Conservation (phyloP, 2,113 vertebrate genomes). For the Vicugna pacos region DNA sequence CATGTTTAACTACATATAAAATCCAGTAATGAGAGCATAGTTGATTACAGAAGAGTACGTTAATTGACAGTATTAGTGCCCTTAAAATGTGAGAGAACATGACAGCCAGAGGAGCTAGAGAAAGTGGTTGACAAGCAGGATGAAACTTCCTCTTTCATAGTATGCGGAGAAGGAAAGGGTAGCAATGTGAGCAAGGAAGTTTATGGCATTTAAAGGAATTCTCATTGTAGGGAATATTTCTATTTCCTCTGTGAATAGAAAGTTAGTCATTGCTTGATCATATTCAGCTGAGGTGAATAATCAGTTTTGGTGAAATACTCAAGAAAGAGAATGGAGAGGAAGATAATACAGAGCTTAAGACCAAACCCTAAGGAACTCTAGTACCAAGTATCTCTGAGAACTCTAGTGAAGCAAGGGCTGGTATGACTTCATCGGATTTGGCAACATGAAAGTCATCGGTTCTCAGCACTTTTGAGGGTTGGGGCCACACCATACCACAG, state of each 20-base stretch:
- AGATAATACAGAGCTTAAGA: neutral
- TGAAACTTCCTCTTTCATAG: neutral
- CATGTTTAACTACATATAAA: neutral
- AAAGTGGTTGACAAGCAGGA: neutral
- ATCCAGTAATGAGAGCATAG: neutral
- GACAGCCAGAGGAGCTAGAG: neutral
- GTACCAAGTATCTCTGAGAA: neutral
- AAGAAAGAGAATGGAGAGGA: neutral
- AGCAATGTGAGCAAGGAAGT: neutral
- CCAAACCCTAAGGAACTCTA: neutral
- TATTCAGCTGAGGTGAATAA: neutral
- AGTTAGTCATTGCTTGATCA: neutral
- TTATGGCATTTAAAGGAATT: neutral
- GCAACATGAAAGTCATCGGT: neutral
- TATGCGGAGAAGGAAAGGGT: neutral
- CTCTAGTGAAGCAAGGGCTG: neutral
- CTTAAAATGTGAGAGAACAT: neutral
- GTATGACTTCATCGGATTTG: neutral
- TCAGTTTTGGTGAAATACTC: neutral
- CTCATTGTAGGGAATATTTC: neutral
- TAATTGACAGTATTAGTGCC: neutral
- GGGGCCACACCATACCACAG: neutral
- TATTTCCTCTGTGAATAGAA: neutral
- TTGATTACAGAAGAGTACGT: neutral
- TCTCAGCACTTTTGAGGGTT: neutral